Conservation (phyloP, 1,140 invertebrate species). For the Amyelois transitella region DNA sequence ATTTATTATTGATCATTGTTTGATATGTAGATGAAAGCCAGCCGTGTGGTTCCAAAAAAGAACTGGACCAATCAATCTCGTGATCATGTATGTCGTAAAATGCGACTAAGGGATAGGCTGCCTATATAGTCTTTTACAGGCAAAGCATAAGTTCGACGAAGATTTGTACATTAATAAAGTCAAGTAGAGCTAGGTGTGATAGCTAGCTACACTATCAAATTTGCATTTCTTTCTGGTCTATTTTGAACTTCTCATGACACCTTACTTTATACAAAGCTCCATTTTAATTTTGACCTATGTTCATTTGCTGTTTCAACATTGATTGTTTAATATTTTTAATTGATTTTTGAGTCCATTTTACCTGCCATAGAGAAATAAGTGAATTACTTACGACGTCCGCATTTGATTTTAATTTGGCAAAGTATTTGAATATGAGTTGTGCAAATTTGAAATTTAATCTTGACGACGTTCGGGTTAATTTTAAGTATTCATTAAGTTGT, state of each 20-base stretch:
- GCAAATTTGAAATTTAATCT: conserved; percentile 43
- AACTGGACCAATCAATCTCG: too few species aligned
- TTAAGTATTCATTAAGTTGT: conserved; percentile 71
- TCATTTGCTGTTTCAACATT: conserved; percentile 35
- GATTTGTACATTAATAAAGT: too few species aligned
- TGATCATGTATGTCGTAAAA: too few species aligned
- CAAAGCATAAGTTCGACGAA: too few species aligned
- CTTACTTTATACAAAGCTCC: neutral
- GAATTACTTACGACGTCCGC: conserved; percentile 43
- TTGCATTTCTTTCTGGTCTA: neutral
- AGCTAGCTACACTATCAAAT: neutral
- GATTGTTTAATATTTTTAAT: conserved; percentile 42
- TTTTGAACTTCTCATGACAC: conserved; percentile 13
- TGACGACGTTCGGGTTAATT: conserved; percentile 58
- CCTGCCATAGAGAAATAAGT: conserved; percentile 68
- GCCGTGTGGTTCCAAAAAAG: too few species aligned
- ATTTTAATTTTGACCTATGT: conserved; percentile 37
- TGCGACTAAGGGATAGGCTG: too few species aligned
- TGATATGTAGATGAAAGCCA: too few species aligned
- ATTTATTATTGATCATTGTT: too few species aligned
- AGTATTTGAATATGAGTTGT: conserved; percentile 22
- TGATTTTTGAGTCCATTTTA: conserved; percentile 64
- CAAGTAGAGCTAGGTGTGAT: too few species aligned
- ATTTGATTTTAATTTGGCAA: conserved; percentile 21
- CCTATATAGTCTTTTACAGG: too few species aligned